Evolutionary conservation across 1,140 invertebrate species (phyloP).

Genomic region (Eumeta japonica): DNA sequence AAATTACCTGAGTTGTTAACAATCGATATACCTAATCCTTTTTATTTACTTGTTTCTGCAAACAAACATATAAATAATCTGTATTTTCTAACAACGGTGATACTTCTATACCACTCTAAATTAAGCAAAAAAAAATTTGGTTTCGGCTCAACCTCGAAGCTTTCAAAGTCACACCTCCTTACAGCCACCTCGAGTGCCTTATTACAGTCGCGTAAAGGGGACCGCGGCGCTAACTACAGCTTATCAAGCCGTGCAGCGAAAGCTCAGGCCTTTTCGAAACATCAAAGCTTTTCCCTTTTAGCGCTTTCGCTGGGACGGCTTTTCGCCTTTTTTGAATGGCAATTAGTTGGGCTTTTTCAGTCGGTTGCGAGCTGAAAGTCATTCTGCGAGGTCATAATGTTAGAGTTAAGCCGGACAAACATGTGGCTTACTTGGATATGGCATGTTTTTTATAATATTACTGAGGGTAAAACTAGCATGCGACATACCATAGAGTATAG

Average conservation of each 20-base stretch:
- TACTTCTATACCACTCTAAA: no score
- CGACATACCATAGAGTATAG: no score
- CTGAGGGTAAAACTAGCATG: no score
- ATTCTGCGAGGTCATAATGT: constrained; percentile 31
- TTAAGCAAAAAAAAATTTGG: no score
- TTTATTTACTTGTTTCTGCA: no score
- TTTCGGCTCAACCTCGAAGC: no score
- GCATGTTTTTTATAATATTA: constrained; percentile 3
- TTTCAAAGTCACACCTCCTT: constrained; percentile 45
- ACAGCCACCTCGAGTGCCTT: constrained; percentile 55
- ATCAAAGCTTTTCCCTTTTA: no score
- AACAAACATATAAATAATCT: no score
- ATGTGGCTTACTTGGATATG: constrained; percentile 6
- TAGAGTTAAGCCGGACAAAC: no score
- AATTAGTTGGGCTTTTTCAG: constrained; percentile 48
- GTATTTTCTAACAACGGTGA: no score
- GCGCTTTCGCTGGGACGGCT: constrained; percentile 34
- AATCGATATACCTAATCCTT: no score
- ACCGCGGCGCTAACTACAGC: constrained; percentile 47
- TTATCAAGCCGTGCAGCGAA: constrained; percentile 43
- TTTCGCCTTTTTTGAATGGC: constrained; percentile 56
- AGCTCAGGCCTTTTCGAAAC: constrained; percentile 34
- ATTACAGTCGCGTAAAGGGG: constrained; percentile 43
- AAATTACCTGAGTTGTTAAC: no score
- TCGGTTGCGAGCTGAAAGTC: constrained; percentile 46